Base-by-base conservation (phyloP, 1,140 invertebrate species). In the Chelonus insularis region DNA sequence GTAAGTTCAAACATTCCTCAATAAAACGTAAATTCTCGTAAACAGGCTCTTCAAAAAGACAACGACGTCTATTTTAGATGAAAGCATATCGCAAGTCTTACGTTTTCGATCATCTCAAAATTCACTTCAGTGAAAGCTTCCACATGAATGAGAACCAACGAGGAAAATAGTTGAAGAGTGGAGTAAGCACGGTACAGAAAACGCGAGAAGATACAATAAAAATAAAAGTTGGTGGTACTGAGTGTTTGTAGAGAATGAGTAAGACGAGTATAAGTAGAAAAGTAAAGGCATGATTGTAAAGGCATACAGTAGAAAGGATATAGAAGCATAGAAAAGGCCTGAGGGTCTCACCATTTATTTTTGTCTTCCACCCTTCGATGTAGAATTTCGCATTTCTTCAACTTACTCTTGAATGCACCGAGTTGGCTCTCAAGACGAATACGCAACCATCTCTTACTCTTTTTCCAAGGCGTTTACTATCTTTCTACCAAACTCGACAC, bases 331-430 rank as follows among this genome's bases (percentile, higher is more conserved):
- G 61, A 48, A 55, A 60, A 56, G 61, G 14, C 11, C 43, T 20
- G 56, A 60, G 63, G 66, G 60, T 66, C 66, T 72, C 69, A 70
- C 61, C 72, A 75, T 74, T 78, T 78, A 74, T 75, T 74, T 76
- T 71, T 66, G 58, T 48, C 48, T 52, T 54, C 39, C 55, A 48
- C 23, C 54, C 55, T 52, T 51, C 57, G 67, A 64, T 64, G 60
- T 67, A 69, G 71, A 77, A 77, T 73, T 76, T 72, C 68, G 68
- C 74, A 72, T 77, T 77, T 76, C 71, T 74, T 68, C 36, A 63
- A 67, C 64, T 68, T 63, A 7, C 68, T 67, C 63, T 51, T 23
- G 55, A 61, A 72, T 60, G 60, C 65, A 65, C 51, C 57, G 61
- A 51, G 41, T 41, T 43, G 41, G 36, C 11, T 18, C 14, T 18